A percentile compares a stretch with the other conserved stretches of the same genome.
phyloP scores from a whole-genome alignment of 2,888 invertebrate species.

The Polyommatus iphigenia region DNA sequence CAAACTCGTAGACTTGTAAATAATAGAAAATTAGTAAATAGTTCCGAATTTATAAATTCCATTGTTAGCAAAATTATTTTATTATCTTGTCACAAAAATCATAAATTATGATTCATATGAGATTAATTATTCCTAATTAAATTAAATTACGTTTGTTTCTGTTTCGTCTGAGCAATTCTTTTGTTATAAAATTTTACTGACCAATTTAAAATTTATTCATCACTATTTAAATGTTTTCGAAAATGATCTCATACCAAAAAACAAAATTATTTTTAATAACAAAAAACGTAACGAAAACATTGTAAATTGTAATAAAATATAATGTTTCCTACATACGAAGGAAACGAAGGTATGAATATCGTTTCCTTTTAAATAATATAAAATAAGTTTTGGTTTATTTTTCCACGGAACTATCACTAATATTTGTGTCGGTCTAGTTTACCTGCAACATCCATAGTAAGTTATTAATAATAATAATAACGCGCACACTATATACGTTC shows the following conservation, averaged over 20 bases:
- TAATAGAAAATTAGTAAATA: not conserved
- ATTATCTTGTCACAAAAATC: not conserved
- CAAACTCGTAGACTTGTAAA: no score
- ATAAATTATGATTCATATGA: not conserved
- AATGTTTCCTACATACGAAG: not conserved
- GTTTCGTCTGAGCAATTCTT: not conserved
- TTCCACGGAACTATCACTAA: not conserved
- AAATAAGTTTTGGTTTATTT: not conserved
- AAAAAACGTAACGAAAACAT: not conserved
- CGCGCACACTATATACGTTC: conserved; percentile 6
- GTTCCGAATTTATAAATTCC: not conserved
- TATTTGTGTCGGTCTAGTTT: not conserved
- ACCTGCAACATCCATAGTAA: not conserved
- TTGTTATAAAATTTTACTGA: not conserved
- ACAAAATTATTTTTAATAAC: not conserved
- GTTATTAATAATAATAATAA: not conserved
- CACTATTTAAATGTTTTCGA: not conserved
- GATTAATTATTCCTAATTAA: not conserved
- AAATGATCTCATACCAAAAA: not conserved
- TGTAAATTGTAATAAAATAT: not conserved
- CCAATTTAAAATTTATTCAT: not conserved
- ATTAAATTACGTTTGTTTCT: not conserved
- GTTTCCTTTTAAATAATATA: not conserved
- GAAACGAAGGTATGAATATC: not conserved
- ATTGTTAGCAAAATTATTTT: no score